A percentile compares a stretch with the other conserved stretches of the same genome.
Evolutionary conservation across 2,797 vertebrate species (phyloP).

Genomic region (Delichon dasypus): DNA sequence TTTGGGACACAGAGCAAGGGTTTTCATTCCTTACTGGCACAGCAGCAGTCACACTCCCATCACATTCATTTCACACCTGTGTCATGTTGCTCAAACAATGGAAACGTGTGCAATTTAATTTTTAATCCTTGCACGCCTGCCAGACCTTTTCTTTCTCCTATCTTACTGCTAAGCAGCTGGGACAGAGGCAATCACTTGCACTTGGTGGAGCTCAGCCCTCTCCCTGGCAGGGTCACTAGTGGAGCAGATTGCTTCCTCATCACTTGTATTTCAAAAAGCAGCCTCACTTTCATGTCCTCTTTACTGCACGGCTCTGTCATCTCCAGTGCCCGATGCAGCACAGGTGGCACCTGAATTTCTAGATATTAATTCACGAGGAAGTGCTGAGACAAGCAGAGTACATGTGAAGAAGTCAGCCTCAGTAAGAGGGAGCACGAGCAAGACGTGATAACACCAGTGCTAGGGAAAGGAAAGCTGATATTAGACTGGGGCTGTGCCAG

Average conservation of each 20-base stretch:
- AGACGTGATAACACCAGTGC: neutral
- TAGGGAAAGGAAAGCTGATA: neutral
- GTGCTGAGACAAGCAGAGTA: slow-evolving; percentile 7
- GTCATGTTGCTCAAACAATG: rapidly evolving
- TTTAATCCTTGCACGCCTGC: neutral
- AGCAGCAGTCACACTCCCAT: neutral
- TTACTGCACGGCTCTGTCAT: neutral
- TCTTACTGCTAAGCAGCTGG: neutral
- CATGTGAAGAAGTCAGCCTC: neutral
- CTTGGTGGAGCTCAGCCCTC: neutral
- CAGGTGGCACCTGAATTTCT: neutral
- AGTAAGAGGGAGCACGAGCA: neutral
- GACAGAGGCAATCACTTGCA: neutral
- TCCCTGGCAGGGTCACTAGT: neutral
- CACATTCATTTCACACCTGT: neutral
- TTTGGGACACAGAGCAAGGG: neutral
- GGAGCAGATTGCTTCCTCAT: neutral
- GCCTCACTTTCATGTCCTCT: neutral
- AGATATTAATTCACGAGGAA: neutral
- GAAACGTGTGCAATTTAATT: neutral
- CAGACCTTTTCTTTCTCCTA: neutral
- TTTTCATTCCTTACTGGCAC: neutral
- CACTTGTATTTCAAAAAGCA: neutral
- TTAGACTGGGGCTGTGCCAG: neutral
- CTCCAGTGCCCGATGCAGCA: neutral